These are phyloP conservation scores for Cyphomyrus discorhynchus DNA, from an alignment of 2,113 vertebrate species.

Conservation along the genomic window DNA sequence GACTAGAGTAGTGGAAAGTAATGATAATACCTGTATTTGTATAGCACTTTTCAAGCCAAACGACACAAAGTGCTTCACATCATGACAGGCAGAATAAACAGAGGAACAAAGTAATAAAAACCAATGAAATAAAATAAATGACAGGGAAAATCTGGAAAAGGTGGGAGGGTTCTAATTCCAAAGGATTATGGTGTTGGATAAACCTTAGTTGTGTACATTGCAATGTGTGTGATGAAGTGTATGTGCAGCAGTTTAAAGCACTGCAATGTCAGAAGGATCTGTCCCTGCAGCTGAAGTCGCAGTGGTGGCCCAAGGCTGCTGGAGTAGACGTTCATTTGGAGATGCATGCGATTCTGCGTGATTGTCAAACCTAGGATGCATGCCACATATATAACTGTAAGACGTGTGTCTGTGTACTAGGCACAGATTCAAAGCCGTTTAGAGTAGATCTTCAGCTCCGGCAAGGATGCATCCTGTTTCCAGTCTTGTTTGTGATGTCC, in stretches of 20 bases:
- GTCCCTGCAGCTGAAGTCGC: neutral
- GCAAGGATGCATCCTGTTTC: no score
- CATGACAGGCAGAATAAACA: neutral
- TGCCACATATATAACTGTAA: neutral
- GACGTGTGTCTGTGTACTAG: neutral
- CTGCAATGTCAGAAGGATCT: no score
- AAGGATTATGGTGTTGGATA: neutral
- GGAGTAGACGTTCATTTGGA: neutral
- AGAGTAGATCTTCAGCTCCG: no score
- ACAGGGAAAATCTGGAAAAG: neutral
- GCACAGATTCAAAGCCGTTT: no score
- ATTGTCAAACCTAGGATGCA: neutral
- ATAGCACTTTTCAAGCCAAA: no score
- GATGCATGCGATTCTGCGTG: no score
- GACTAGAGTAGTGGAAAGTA: neutral
- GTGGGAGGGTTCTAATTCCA: neutral
- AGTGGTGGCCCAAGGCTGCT: neutral
- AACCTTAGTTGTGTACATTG: neutral
- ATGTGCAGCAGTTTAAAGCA: no score
- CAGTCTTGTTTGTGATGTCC: no score
- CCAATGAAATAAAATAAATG: neutral
- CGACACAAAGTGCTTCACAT: neutral
- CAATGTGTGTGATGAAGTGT: neutral
- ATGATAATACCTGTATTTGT: neutral
- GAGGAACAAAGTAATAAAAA: neutral